Evolutionary conservation across 2,113 vertebrate species (phyloP), one percentile per base, ranked within the genome.

Genomic region (Sporophila hypoxantha): DNA sequence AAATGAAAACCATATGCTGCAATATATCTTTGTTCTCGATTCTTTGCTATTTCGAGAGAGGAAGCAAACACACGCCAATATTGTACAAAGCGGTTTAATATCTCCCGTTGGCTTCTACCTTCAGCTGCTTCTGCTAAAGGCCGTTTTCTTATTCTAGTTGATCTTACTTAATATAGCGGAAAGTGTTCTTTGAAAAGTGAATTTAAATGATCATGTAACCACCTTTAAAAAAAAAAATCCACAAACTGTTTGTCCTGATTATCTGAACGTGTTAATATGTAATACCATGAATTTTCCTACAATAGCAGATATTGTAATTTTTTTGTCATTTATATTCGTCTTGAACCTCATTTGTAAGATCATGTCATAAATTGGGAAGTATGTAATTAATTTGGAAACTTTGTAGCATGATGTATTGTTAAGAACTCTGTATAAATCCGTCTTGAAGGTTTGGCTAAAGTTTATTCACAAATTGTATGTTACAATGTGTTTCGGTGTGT

Each of bases 341-440:
- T 95, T 94, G 91, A 83, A 96, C 62, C 50, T 96, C 93, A 95
- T 96, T 92, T 96, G 95, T 97, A 97, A 95, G 74, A 91, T 91
- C 92, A 81, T 94, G 86, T 96, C 90, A 95, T 93, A 94, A 96
- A 88, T 93, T 81, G 65, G 80, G 89, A 94, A 97, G 92, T 89
- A 91, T 93, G 91, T 96, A 94, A 90, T 95, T 95, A 92, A 91
- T 88, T 91, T 90, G 89, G 91, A 96, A 96, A 96, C 93, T 96
- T 95, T 95, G 95, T 95, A 96, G 97, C 97, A 97, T 98, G 97
- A 74, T 92, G 93, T 96, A 95, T 95, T 94, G 95, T 97, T 94
- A 82, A 94, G 89, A 95, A 93, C 82, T 94, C 95, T 95, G 83
- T 95, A 96, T 92, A 91, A 94, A 96, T 91, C 77, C 87, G 87